These are phyloP conservation scores for Elysia chlorotica DNA, from an alignment of 1,140 invertebrate species.

Conservation along the genomic window DNA sequence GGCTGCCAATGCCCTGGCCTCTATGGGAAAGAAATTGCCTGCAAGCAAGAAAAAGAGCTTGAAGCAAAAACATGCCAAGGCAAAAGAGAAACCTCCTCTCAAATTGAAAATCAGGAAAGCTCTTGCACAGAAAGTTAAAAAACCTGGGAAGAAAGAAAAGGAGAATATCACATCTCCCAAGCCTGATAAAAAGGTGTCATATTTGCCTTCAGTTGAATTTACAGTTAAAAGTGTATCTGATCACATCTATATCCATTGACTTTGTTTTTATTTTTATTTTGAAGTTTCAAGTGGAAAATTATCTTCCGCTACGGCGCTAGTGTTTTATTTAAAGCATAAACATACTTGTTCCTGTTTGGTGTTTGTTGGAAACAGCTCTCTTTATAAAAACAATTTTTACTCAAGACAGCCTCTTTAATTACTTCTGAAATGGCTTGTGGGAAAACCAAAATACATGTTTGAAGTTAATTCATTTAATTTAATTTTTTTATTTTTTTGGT, in stretches of 20 bases:
- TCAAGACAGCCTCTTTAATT: too few species aligned
- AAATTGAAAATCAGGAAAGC: slow-evolving; percentile 35
- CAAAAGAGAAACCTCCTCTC: slow-evolving; percentile 31
- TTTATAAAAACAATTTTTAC: too few species aligned
- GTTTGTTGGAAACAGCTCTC: too few species aligned
- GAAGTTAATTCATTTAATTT: not conserved
- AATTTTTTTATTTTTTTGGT: not conserved
- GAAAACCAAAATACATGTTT: not conserved
- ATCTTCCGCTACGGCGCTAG: too few species aligned
- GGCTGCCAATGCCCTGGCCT: slow-evolving; percentile 40
- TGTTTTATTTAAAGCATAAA: too few species aligned
- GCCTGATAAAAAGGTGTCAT: slow-evolving; percentile 29
- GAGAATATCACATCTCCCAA: slow-evolving; percentile 44
- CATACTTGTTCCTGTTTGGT: too few species aligned
- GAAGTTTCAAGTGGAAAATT: too few species aligned
- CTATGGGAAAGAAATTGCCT: slow-evolving; percentile 32
- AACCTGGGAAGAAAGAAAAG: slow-evolving; percentile 47
- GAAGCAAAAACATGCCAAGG: slow-evolving; percentile 35
- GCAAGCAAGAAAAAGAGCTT: slow-evolving; percentile 30
- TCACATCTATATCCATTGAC: not conserved
- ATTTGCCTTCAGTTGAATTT: not conserved
- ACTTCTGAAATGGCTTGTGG: too few species aligned
- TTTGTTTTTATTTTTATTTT: too few species aligned
- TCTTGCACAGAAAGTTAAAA: slow-evolving; percentile 36
- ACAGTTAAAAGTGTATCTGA: not conserved